phyloP scores from a whole-genome alignment of 2,113 vertebrate species.

The Trematomus loennbergii region DNA sequence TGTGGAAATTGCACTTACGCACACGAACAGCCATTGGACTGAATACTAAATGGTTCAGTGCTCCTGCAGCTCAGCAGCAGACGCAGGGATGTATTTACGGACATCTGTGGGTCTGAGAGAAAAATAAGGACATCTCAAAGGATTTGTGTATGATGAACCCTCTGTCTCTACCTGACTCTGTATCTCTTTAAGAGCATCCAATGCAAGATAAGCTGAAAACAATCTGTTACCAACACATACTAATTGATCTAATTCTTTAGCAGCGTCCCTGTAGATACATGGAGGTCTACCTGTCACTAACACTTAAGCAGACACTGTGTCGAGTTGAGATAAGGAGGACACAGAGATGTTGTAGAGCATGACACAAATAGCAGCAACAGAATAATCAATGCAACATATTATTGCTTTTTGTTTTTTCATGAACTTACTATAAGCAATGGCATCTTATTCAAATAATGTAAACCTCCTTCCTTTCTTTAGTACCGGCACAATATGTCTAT shows the following conservation, averaged over 20 bases:
- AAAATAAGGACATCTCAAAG: not conserved
- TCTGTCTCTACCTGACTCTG: not conserved
- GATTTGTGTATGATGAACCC: not conserved
- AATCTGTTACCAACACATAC: not conserved
- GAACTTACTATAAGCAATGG: not conserved
- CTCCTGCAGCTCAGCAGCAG: conserved; percentile 16
- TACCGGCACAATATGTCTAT: not conserved
- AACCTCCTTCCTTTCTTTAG: not conserved
- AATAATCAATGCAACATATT: conserved; percentile 8
- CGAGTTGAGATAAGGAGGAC: conserved; percentile 6
- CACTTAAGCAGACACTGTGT: not conserved
- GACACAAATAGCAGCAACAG: not conserved
- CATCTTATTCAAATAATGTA: not conserved
- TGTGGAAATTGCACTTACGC: conserved; percentile 67
- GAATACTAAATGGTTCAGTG: conserved; percentile 57
- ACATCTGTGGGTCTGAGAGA: conserved; percentile 10
- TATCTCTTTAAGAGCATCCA: not conserved
- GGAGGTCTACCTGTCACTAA: not conserved
- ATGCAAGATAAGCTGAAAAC: not conserved
- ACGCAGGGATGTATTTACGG: conserved; percentile 9
- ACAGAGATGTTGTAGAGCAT: not conserved
- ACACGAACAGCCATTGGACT: conserved; percentile 49
- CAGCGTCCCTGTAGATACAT: not conserved
- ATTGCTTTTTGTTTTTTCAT: conserved; percentile 2
- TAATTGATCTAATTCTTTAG: not conserved